Base-by-base conservation (phyloP, 2,888 invertebrate species). In the Drosophila borealis region DNA sequence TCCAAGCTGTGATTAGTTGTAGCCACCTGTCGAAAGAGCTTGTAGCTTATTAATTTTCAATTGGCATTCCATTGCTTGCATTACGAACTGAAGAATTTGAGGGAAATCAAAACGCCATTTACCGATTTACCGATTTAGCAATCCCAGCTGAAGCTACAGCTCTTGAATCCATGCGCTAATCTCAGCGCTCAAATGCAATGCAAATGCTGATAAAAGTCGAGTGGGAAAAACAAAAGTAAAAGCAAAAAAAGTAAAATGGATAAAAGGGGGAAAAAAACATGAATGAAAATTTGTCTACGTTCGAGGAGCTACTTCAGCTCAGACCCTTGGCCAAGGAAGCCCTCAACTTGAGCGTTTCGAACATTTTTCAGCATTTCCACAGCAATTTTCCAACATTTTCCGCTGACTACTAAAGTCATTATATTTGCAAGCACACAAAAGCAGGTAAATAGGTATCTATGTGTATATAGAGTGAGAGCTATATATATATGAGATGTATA, bases 341-440 rank as follows among this genome's bases (percentile, higher is more conserved):
- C 81, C 81, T 83, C 79, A 80, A 88, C 78, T 83, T 83, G 64
- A 83, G 63, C 80, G 61, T 66, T 69, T 76, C 29, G 59, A 75
- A 65, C 54, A 75, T 34, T 81, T 80, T 81, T 66, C 51, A 76
- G 71, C 81, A 80, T 86, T 87, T 72, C 70, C 70, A 61, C 66
- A 80, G 88, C 87, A 88, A 83, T 88, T 85, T 86, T 88, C 78
- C 80, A 78, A 74, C 87, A 87, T 86, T 86, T 87, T 88, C 78
- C 87, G 85, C 89, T 88, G 89, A 83, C 88, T 88, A 83, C 86
- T 75, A 84, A 85, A 88, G 84, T 86, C 87, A 87, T 86, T 86
- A 88, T 81, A 88, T 88, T 84, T 80, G 81, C 84, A 70, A 77
- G 73, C 73, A 21, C 51, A 69, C 70, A 70, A 70, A 57, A 62